Conservation (phyloP, 1,140 invertebrate species). For the Chymomyza costata region DNA sequence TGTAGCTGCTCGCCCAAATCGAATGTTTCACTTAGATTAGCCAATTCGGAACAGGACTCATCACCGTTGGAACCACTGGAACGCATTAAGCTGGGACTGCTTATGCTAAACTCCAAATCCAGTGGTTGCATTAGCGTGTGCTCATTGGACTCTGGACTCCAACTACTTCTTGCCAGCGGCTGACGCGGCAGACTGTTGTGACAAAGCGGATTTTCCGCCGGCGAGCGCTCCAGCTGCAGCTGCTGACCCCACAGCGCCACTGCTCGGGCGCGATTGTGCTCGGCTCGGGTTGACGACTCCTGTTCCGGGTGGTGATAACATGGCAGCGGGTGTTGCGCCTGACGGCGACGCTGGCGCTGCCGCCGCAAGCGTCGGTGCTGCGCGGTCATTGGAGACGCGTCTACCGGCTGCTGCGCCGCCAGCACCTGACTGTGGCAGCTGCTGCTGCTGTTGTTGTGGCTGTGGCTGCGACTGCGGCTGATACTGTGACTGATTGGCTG, state of each 20-base stretch:
- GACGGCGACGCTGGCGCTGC: conserved; percentile 15
- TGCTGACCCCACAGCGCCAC: conserved; percentile 68
- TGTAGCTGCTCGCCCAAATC: conserved; percentile 25
- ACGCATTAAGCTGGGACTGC: conserved; percentile 72
- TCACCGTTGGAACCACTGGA: conserved; percentile 47
- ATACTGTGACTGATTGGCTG: conserved; percentile 30
- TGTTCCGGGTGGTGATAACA: conserved; percentile 35
- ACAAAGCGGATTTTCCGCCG: conserved; percentile 59
- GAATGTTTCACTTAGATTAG: conserved; percentile 50
- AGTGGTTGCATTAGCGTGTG: conserved; percentile 38
- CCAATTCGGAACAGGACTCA: conserved; percentile 43
- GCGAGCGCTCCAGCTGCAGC: conserved; percentile 46
- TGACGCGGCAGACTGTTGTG: conserved; percentile 74
- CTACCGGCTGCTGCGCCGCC: conserved; percentile 20
- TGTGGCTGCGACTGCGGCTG: conserved; percentile 12
- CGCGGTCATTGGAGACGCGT: conserved; percentile 35
- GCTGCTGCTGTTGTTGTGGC: conserved; percentile 20
- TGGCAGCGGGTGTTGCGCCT: conserved; percentile 30
- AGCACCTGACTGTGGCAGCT: conserved; percentile 6
- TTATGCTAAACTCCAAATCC: conserved; percentile 62
- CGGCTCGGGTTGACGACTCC: conserved; percentile 34
- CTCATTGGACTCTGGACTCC: conserved; percentile 41
- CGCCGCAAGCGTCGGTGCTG: conserved; percentile 40
- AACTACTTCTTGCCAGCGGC: conserved; percentile 69
- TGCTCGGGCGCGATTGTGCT: conserved; percentile 66